These are phyloP conservation scores for Acanthosepion lycidas DNA, from an alignment of 2,888 invertebrate genomes.

Conservation along the genomic window DNA sequence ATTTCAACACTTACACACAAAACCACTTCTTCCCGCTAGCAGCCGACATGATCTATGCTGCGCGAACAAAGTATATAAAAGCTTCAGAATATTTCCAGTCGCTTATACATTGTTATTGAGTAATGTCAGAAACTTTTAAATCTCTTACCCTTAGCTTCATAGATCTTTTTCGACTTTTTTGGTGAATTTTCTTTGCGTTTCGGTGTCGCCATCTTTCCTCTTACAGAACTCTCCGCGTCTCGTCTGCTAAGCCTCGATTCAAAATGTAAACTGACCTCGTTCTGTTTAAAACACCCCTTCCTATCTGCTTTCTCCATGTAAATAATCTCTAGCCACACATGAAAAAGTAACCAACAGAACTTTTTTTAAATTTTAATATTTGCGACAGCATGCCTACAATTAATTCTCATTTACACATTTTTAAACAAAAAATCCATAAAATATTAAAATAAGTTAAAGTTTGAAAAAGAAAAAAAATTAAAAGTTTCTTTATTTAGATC, in stretches of 20 bases:
- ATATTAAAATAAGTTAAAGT: neutral
- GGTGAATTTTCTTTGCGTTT: conserved; percentile 54
- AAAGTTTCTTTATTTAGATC: neutral
- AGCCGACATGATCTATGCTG: conserved; percentile 46
- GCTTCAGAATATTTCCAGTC: neutral
- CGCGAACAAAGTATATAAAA: conserved; percentile 25
- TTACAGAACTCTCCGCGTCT: conserved; percentile 48
- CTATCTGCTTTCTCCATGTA: neutral
- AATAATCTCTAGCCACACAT: neutral
- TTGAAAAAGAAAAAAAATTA: neutral
- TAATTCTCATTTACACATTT: neutral
- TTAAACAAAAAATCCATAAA: neutral
- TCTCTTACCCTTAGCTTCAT: conserved; percentile 38
- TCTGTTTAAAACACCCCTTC: neutral
- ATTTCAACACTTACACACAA: neutral
- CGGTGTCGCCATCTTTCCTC: conserved; percentile 56
- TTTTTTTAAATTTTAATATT: neutral
- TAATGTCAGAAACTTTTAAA: neutral
- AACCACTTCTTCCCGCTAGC: conserved; percentile 35
- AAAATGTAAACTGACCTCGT: conserved; percentile 49
- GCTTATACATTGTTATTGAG: neutral
- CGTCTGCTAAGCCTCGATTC: conserved; percentile 56
- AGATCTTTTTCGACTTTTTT: conserved; percentile 50
- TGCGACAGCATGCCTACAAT: neutral
- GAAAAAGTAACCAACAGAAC: neutral